These are phyloP conservation scores for Euplexia lucipara DNA, from an alignment of 2,888 invertebrate species.

Conservation along the genomic window DNA sequence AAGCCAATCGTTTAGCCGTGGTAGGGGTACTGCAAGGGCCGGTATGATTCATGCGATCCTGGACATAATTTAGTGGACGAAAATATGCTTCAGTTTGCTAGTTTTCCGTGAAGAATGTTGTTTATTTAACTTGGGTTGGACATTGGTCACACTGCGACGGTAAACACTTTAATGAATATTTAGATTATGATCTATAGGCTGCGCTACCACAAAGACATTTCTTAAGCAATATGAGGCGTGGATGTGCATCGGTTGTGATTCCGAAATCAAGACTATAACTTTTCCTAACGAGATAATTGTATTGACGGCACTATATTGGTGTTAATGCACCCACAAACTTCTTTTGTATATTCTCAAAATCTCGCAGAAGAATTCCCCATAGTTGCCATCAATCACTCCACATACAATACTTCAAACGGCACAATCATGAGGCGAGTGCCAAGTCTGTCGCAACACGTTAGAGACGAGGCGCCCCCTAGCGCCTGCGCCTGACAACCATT, in stretches of 20 bases:
- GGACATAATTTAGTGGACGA: conserved; percentile 57
- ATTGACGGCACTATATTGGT: neutral
- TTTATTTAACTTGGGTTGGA: conserved; percentile 14
- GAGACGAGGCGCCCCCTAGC: conserved; percentile 32
- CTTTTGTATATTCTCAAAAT: neutral
- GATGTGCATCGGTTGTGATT: neutral
- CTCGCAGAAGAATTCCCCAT: neutral
- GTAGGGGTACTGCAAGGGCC: conserved; percentile 57
- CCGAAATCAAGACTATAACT: too few relatives aligned
- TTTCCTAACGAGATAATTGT: neutral
- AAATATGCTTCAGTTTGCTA: conserved; percentile 48
- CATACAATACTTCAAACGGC: conserved; percentile 20
- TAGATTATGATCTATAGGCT: too few relatives aligned
- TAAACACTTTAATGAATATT: neutral
- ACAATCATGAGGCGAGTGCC: conserved; percentile 31
- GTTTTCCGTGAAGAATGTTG: conserved; percentile 34
- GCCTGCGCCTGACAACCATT: conserved; percentile 61
- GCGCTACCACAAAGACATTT: too few relatives aligned
- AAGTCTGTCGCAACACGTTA: conserved; percentile 49
- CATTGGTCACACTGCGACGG: neutral
- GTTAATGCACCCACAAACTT: neutral
- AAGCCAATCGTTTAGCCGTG: conserved; percentile 67
- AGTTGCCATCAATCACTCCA: conserved; percentile 35
- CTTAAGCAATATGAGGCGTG: too few relatives aligned
- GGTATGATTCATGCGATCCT: conserved; percentile 61